Evolutionary conservation across 2,797 vertebrate genomes (phyloP).

Genomic region (Poecilia gillii): DNA sequence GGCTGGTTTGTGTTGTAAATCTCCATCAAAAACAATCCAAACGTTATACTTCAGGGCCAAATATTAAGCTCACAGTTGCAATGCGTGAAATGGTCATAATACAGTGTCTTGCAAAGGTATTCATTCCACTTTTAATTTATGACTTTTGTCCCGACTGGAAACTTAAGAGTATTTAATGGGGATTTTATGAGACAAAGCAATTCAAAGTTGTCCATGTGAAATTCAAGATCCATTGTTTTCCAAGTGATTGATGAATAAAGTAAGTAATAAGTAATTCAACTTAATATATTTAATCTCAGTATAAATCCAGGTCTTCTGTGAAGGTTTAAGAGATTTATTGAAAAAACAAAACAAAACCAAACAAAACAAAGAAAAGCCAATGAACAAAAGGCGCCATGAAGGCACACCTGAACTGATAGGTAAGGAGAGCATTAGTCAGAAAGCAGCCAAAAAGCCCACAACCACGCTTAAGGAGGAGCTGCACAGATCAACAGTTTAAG

Average conservation of each 20-base stretch:
- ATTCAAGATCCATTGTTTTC: neutral
- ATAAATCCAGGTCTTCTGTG: neutral
- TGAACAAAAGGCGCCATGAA: neutral
- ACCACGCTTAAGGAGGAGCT: neutral
- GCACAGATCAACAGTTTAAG: neutral
- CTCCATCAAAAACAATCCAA: conserved; percentile 45
- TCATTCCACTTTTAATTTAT: neutral
- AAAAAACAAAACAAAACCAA: neutral
- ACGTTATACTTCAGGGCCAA: conserved; percentile 26
- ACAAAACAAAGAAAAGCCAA: neutral
- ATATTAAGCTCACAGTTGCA: conserved; percentile 25
- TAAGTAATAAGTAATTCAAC: no score
- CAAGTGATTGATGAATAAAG: neutral
- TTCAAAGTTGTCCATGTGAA: neutral
- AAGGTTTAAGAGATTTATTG: neutral
- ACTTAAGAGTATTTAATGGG: neutral
- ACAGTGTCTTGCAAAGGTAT: conserved; percentile 5
- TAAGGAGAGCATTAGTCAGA: neutral
- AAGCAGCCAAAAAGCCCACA: neutral
- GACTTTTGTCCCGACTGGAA: neutral
- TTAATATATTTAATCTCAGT: neutral
- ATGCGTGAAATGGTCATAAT: conserved; percentile 23
- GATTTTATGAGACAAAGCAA: neutral
- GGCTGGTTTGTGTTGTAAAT: conserved; percentile 57
- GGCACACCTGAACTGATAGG: neutral